A percentile compares a stretch with the other conserved stretches of the same genome.
Conservation (phyloP, 2,797 vertebrate genomes). For the Chloroceryle amazona region DNA sequence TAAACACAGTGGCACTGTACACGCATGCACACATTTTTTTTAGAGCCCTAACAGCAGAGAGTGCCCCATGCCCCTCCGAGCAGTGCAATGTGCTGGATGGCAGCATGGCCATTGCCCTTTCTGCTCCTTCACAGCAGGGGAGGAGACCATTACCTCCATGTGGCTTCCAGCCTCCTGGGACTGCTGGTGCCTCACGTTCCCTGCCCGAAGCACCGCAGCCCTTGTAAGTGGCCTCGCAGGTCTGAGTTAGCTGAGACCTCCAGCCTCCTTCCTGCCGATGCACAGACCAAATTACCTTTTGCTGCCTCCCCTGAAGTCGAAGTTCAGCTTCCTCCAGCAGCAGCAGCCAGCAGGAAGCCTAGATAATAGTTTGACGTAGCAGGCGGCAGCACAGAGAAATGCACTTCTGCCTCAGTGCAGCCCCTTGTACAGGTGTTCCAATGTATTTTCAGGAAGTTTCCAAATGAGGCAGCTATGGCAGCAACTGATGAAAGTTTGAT, state of each 20-base stretch:
- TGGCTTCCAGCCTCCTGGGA: neutral
- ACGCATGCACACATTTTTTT: neutral
- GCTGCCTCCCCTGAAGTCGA: neutral
- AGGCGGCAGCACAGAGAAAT: neutral
- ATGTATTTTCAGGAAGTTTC: slow-evolving; percentile 32
- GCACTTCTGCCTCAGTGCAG: neutral
- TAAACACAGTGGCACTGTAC: neutral
- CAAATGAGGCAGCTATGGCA: neutral
- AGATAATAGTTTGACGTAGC: slow-evolving; percentile 13
- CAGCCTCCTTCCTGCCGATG: neutral
- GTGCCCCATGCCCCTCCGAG: neutral
- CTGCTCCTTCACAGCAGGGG: neutral
- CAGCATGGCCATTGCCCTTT: neutral
- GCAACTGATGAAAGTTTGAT: slow-evolving; percentile 19
- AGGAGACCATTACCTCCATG: neutral
- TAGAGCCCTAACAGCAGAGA: neutral
- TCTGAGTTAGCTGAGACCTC: neutral
- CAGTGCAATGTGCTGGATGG: neutral
- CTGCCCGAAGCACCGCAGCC: neutral
- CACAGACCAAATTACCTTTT: slow-evolving; percentile 8
- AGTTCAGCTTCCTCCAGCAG: slow-evolving; percentile 15
- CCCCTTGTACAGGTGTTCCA: neutral
- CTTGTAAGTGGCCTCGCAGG: neutral
- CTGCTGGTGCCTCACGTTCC: neutral
- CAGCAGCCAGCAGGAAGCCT: slow-evolving; percentile 14